Percentiles rank a stretch among this genome's conserved stretches.
phyloP scores from a whole-genome alignment of 2,797 vertebrate genomes.

The Phoebastria nigripes region DNA sequence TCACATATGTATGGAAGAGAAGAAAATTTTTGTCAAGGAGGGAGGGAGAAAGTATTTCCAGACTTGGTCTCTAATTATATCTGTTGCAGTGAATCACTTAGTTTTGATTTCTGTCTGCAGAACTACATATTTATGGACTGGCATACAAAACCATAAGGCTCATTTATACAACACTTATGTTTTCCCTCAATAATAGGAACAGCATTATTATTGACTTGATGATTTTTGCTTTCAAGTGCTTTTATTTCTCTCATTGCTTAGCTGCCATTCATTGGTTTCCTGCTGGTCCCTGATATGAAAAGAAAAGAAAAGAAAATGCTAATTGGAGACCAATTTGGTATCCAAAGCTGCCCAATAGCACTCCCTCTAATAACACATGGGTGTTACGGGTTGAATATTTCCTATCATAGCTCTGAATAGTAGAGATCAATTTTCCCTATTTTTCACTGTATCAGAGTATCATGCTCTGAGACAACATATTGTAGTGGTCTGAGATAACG shows the following conservation, averaged over 20 bases:
- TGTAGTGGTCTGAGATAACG: background rate
- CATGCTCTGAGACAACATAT: background rate
- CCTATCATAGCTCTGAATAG: background rate
- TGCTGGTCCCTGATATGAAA: conserved; percentile 7
- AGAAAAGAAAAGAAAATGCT: background rate
- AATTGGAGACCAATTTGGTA: conserved; percentile 21
- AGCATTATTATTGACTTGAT: conserved; percentile 26
- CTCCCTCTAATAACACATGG: background rate
- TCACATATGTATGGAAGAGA: background rate
- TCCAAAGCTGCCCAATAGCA: background rate
- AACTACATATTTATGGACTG: conserved; percentile 9
- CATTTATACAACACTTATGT: conserved; percentile 16
- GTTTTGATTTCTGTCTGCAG: conserved; percentile 17
- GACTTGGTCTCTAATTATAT: conserved; percentile 18
- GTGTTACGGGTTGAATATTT: background rate
- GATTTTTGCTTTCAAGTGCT: conserved; percentile 43
- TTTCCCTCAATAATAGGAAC: conserved; percentile 26
- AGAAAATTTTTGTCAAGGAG: background rate
- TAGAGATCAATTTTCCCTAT: background rate
- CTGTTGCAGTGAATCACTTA: conserved; percentile 7
- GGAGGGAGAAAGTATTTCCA: background rate
- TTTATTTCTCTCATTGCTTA: conserved; percentile 46
- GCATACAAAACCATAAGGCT: background rate
- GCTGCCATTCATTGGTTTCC: conserved; percentile 14
- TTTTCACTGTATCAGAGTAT: background rate